Evolutionary conservation across 2,113 vertebrate species (phyloP).

Genomic region (Aldabrachelys gigantea): DNA sequence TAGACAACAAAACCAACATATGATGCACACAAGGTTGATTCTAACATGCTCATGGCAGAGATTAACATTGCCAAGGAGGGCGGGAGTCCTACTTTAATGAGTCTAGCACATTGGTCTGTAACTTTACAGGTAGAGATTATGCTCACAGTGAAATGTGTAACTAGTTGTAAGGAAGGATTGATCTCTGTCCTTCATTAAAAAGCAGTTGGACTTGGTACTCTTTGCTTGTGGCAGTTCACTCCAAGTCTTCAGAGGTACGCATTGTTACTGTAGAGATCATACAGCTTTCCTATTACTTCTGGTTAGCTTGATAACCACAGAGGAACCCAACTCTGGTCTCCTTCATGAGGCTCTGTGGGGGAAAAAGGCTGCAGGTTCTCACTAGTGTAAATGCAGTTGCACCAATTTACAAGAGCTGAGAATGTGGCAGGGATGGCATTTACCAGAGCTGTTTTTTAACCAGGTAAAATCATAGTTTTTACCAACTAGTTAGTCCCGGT

Average conservation of each 20-base stretch:
- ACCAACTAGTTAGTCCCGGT: background rate
- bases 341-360: background rate
- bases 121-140: background rate
- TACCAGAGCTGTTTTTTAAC: background rate
- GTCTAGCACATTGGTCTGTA: background rate
- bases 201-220: background rate
- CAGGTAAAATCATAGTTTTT: background rate
- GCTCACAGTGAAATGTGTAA: background rate
- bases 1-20: background rate
- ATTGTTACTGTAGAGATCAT: background rate
- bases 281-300: background rate
- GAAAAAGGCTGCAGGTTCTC: background rate
- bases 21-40: background rate
- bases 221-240: background rate
- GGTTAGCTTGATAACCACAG: background rate
- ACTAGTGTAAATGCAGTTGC: background rate
- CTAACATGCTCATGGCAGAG: fast-evolving
- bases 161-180: background rate
- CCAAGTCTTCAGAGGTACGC: background rate
- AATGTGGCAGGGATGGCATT: background rate
- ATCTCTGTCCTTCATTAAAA: background rate
- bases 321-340: background rate
- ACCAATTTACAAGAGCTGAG: background rate
- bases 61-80: fast-evolving
- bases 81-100: background rate